Evolutionary conservation across 2,797 vertebrate genomes (phyloP), one percentile per base, ranked within the genome.

Genomic region (Poecilia wingei): DNA sequence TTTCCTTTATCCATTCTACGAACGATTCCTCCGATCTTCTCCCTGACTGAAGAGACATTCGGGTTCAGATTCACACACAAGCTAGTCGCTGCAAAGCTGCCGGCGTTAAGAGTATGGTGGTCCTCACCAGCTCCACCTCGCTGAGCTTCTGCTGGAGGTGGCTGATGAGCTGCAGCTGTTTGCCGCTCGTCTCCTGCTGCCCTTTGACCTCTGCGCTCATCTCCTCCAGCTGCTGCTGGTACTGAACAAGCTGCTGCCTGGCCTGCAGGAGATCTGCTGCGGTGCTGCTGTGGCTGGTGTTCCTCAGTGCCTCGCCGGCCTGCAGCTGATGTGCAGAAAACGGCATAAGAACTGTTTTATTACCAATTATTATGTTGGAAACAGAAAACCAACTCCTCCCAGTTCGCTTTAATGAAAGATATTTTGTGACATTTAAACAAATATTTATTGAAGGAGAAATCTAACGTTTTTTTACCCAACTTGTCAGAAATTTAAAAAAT

Each of bases 241-340:
- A 95, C 8, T 94, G 95, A 79, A 96, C 80, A 45, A 99, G 95
- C 89, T 99, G 98, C 80, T 98, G 97, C 82, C 96, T 96, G 39
- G 98, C 95, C 91, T 98, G 98, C 49, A 98, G 89, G 51, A 99
- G 96, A 91, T 98, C 98, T 6, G 97, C 96, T 36, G 98, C 97
- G 49, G 97, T 97, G 91, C 95, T 98, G 82, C 96, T 98, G 84
- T 98, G 98, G 89, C 96, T 98, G 81, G 94, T 98, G 88, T 96
- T 99, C 87, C 98, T 96, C 82, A 99, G 90, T 0, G 96, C 96
- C 94, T 99, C 98, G 3, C 98, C 97, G 1, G 97, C 98, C 95
- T 99, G 98, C 70, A 99, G 94, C 98, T 99, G 80, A 82, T 88
- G 36, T 82, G 28, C 33, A 89, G 66, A 83, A 46, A 25, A 41